These are phyloP conservation scores for Apogon hyalosoma DNA, from an alignment of 2,797 vertebrate species.

Conservation along the genomic window DNA sequence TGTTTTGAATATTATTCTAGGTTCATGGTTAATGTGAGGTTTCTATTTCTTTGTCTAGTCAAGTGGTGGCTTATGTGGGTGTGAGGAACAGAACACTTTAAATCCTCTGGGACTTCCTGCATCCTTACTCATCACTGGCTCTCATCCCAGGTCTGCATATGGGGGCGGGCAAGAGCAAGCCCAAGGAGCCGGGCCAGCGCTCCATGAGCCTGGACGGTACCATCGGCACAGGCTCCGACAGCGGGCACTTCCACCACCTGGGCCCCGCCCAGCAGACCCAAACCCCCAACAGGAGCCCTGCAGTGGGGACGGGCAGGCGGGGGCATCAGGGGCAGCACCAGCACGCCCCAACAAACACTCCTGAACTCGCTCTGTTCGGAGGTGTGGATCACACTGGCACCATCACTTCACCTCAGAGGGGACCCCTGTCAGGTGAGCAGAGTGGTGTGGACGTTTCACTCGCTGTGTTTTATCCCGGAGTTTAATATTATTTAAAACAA, in stretches of 20 bases:
- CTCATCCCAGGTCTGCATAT: slow-evolving; percentile 83
- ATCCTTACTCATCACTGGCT: slow-evolving; percentile 50
- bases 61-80: too few relatives aligned
- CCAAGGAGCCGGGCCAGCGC: slow-evolving; percentile 92
- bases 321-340: slow-evolving; percentile 80
- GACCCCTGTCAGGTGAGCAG: slow-evolving; percentile 77
- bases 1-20: too few relatives aligned
- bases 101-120: slow-evolving; percentile 19
- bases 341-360: slow-evolving; percentile 84
- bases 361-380: slow-evolving; percentile 91
- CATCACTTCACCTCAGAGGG: slow-evolving; percentile 90
- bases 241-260: slow-evolving; percentile 85
- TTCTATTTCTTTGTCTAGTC: too few relatives aligned
- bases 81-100: neutral
- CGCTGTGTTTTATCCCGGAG: neutral
- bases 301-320: slow-evolving; percentile 85
- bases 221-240: slow-evolving; percentile 76
- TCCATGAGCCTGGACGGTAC: slow-evolving; percentile 93
- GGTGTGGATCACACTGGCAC: slow-evolving; percentile 91
- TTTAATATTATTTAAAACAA: too few relatives aligned
- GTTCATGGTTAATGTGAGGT: too few relatives aligned
- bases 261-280: slow-evolving; percentile 88
- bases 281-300: slow-evolving; percentile 89
- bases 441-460: neutral
- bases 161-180: slow-evolving; percentile 97